Evolutionary conservation across 2,113 vertebrate genomes (phyloP).

Genomic region (Hiodon alosoides): DNA sequence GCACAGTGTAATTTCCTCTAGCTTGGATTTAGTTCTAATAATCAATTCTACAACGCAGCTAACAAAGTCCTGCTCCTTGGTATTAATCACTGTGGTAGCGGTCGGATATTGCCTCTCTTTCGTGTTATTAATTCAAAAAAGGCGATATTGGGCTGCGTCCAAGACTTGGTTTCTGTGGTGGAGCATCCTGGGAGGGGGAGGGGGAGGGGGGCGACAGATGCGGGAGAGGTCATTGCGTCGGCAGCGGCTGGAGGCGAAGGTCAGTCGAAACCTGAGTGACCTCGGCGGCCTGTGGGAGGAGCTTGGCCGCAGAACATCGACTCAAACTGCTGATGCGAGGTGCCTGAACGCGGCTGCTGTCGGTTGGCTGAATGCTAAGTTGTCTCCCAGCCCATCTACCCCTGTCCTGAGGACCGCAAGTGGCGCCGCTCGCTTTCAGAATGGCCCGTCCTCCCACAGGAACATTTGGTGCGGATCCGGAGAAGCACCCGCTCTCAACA

Average conservation of each 20-base stretch:
- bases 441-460: too few species aligned
- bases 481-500: too few species aligned
- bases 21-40: slow-evolving; percentile 59
- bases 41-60: slow-evolving; percentile 52
- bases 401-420: too few species aligned
- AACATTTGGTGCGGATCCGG: too few species aligned
- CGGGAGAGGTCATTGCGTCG: slow-evolving; percentile 53
- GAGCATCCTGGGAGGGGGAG: not conserved
- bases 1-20: slow-evolving; percentile 52
- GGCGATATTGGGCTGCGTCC: slow-evolving; percentile 38
- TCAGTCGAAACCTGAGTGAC: slow-evolving; percentile 50
- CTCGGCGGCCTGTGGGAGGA: slow-evolving; percentile 17
- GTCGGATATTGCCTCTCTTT: slow-evolving; percentile 24
- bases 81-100: slow-evolving; percentile 41
- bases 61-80: slow-evolving; percentile 52
- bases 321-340: too few species aligned
- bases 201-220: slow-evolving; percentile 45
- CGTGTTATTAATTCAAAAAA: slow-evolving; percentile 53
- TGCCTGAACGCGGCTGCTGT: too few species aligned
- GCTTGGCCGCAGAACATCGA: too few species aligned
- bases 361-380: too few species aligned
- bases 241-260: slow-evolving; percentile 65
- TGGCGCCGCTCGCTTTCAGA: too few species aligned
- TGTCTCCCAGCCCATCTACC: too few species aligned
- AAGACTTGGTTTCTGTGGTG: slow-evolving; percentile 34